phyloP scores from a whole-genome alignment of 2,113 vertebrate genomes.

The Butorides virescens region DNA sequence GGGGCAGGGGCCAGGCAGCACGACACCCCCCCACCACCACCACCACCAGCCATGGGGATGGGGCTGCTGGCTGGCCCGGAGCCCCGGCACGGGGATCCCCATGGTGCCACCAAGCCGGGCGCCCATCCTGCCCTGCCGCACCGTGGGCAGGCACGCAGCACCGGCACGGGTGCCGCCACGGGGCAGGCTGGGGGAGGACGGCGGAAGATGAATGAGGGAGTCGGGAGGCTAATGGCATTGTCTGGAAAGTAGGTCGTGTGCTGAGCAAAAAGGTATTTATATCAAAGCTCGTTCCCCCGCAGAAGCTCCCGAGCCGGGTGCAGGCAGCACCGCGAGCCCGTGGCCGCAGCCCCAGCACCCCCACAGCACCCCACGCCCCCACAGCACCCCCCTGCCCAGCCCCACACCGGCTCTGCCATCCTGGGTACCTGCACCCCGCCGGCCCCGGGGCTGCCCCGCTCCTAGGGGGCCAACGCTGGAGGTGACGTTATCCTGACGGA shows the following conservation, averaged over 20 bases:
- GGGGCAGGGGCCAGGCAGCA: neutral
- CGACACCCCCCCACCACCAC: neutral
- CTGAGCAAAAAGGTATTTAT: conserved; percentile 66
- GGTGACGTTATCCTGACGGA: rapidly evolving
- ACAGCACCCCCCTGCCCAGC: neutral
- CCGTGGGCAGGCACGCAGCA: rapidly evolving
- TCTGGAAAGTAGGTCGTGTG: conserved; percentile 71
- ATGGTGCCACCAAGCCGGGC: rapidly evolving
- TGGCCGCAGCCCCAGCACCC: neutral
- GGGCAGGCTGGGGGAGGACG: neutral
- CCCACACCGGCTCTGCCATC: neutral
- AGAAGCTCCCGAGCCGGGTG: conserved; percentile 4
- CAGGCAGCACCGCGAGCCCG: neutral
- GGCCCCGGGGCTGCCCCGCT: neutral
- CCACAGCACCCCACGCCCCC: neutral
- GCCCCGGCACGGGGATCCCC: neutral
- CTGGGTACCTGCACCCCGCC: rapidly evolving
- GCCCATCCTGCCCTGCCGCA: neutral
- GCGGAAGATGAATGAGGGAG: conserved; percentile 52
- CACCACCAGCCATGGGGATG: rapidly evolving
- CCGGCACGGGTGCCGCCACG: neutral
- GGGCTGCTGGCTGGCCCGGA: neutral
- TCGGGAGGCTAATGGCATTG: conserved; percentile 59
- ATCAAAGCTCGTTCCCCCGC: conserved; percentile 40
- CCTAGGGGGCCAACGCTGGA: rapidly evolving